Conservation (phyloP, 1,140 invertebrate genomes). For the Leptopilina boulardi region DNA sequence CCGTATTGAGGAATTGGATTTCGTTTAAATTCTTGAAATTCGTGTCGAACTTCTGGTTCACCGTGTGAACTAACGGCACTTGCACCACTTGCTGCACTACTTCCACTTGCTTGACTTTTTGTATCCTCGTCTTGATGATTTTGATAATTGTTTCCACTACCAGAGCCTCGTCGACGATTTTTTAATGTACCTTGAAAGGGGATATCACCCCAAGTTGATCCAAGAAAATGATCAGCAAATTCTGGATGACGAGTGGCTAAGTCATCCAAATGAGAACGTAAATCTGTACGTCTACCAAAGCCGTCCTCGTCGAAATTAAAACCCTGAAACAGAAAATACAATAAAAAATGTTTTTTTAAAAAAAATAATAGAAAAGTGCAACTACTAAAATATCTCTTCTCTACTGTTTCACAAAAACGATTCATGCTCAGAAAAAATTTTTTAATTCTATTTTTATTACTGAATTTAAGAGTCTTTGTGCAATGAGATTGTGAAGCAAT, state of each 20-base stretch:
- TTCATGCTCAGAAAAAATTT: not conserved
- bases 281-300: constrained; percentile 75
- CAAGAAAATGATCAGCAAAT: constrained; percentile 78
- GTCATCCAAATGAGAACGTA: constrained; percentile 78
- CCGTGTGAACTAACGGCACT: constrained; percentile 69
- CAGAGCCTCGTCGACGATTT: constrained; percentile 67
- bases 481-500: not conserved
- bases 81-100: constrained; percentile 68
- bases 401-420: not conserved
- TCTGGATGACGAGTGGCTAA: constrained; percentile 79
- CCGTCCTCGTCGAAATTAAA: constrained; percentile 82
- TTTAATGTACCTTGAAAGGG: constrained; percentile 62
- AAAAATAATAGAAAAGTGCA: not conserved
- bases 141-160: constrained; percentile 50
- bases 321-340: constrained; percentile 75
- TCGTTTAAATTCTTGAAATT: constrained; percentile 61
- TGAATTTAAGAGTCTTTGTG: not conserved
- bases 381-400: constrained; percentile 1
- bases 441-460: not conserved
- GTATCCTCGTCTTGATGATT: constrained; percentile 70
- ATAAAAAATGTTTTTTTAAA: not conserved
- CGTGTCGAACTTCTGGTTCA: constrained; percentile 59
- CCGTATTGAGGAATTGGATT: constrained; percentile 81
- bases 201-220: constrained; percentile 72
- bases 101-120: constrained; percentile 67